Percentiles rank a stretch among this genome's conserved stretches.
These are phyloP conservation scores for Agrenia bidenticulata DNA, from an alignment of 2,888 invertebrate genomes.

Conservation along the genomic window DNA sequence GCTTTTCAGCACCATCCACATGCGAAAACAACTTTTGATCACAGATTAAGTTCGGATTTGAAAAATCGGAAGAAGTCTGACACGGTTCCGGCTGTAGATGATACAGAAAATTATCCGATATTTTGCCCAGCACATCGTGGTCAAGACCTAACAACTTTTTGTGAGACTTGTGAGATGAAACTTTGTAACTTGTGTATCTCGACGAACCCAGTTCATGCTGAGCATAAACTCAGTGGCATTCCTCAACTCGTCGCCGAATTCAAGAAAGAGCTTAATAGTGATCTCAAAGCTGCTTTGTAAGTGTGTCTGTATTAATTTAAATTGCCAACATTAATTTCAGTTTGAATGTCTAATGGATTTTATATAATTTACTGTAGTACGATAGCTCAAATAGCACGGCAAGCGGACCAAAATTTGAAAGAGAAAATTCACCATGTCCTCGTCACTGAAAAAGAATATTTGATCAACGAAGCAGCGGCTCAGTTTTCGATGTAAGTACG, in stretches of 20 bases:
- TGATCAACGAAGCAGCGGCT: conserved; percentile 23
- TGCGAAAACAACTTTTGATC: conserved; percentile 8
- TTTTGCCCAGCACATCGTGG: conserved; percentile 11
- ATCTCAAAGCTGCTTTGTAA: neutral
- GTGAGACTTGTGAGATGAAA: conserved; percentile 8
- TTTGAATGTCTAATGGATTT: neutral
- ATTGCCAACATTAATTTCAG: no score
- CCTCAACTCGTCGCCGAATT: no score
- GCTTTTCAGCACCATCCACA: conserved; percentile 23
- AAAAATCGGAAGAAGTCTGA: neutral
- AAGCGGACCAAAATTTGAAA: neutral
- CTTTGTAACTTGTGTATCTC: conserved; percentile 17
- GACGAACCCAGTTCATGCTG: neutral
- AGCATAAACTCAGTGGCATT: neutral
- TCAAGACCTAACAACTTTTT: neutral
- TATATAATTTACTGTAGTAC: no score
- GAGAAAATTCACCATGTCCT: conserved; percentile 19
- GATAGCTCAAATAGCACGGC: neutral
- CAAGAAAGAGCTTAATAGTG: neutral
- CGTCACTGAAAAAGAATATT: conserved; percentile 21
- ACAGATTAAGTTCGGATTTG: conserved; percentile 3
- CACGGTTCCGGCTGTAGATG: neutral
- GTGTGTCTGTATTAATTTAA: neutral
- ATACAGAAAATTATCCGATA: neutral
- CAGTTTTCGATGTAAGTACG: conserved; percentile 24